Evolutionary conservation across 2,797 vertebrate species (phyloP).

Genomic region (Oryzias sinensis): DNA sequence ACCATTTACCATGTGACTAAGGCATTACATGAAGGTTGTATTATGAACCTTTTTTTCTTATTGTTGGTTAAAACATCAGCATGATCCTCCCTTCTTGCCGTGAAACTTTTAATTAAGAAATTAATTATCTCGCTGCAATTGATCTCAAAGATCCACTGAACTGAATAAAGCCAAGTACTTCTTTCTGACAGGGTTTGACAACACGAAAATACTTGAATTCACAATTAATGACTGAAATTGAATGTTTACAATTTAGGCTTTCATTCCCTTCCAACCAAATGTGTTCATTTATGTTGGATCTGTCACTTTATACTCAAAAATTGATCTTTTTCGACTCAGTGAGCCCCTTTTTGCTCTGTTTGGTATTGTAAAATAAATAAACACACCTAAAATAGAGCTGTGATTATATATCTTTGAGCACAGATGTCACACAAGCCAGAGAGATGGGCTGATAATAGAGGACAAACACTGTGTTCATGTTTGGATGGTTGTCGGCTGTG

Average conservation of each 20-base stretch:
- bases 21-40: too few species aligned
- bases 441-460: slow-evolving; percentile 34
- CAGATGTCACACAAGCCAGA: slow-evolving; percentile 8
- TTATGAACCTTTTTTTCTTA: not conserved
- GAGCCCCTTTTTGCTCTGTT: slow-evolving; percentile 26
- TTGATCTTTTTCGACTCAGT: slow-evolving; percentile 17
- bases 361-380: slow-evolving; percentile 39
- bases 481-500: not conserved
- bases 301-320: slow-evolving; percentile 20
- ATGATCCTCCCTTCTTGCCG: slow-evolving; percentile 35
- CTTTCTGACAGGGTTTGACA: too few species aligned
- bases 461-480: slow-evolving; percentile 6
- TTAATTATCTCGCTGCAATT: slow-evolving; percentile 50
- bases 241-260: too few species aligned
- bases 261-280: too few species aligned
- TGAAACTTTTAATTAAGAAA: slow-evolving; percentile 58
- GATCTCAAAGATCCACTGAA: slow-evolving; percentile 36
- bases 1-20: too few species aligned
- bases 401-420: slow-evolving; percentile 41
- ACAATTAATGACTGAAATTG: not conserved
- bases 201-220: too few species aligned
- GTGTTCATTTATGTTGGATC: slow-evolving; percentile 10
- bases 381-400: slow-evolving; percentile 29
- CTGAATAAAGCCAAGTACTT: slow-evolving; percentile 25
- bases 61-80: slow-evolving; percentile 12